phyloP scores from a whole-genome alignment of 2,888 invertebrate species.

The Tetanocera ferruginea region DNA sequence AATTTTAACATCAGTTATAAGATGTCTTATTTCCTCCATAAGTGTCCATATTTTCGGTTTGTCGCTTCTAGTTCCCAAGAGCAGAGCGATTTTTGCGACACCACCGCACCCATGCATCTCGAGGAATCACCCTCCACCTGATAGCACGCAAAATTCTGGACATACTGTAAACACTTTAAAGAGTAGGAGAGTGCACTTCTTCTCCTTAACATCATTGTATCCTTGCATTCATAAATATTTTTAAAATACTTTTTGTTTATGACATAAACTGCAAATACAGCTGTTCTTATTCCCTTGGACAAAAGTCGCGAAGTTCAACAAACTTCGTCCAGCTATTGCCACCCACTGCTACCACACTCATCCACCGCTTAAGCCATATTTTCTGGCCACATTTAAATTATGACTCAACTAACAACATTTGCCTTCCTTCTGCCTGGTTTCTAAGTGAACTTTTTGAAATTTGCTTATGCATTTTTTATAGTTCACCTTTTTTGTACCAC shows the following conservation, averaged over 20 bases:
- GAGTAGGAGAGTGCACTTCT: not conserved
- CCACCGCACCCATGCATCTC: too few relatives aligned
- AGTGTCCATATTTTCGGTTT: too few relatives aligned
- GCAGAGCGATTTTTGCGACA: too few relatives aligned
- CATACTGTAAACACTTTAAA: not conserved
- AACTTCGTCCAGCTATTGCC: not conserved
- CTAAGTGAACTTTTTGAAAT: not conserved
- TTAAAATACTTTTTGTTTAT: too few relatives aligned
- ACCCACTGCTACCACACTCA: not conserved
- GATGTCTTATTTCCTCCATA: too few relatives aligned
- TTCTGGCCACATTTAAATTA: not conserved
- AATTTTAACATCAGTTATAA: too few relatives aligned
- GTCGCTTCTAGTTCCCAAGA: too few relatives aligned
- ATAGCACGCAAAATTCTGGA: too few relatives aligned
- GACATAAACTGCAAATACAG: too few relatives aligned
- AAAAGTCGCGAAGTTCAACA: not conserved
- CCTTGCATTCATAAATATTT: too few relatives aligned
- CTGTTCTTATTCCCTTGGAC: not conserved
- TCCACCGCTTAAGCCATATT: not conserved
- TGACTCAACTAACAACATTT: not conserved
- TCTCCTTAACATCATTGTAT: too few relatives aligned
- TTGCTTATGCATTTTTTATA: constrained; percentile 5
- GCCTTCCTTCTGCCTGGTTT: not conserved
- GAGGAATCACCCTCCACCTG: too few relatives aligned
- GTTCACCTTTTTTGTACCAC: not conserved